phyloP scores from a whole-genome alignment of 2,888 invertebrate species.

The Aleiodes testaceus region DNA sequence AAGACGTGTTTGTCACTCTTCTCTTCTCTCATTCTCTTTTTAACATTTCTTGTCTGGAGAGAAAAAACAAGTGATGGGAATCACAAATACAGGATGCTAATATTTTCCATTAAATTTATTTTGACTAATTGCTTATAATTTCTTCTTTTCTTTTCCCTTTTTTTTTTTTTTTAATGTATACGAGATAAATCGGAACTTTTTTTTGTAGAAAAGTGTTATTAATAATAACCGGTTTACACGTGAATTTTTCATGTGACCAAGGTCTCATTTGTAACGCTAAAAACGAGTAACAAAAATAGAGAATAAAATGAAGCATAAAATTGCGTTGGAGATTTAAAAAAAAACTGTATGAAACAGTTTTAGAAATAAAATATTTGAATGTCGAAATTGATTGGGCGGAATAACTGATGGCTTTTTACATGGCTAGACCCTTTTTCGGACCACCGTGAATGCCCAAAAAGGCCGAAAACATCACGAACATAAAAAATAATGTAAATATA shows the following conservation, averaged over 20 bases:
- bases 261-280: conserved; percentile 7
- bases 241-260: conserved; percentile 28
- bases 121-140: conserved; percentile 11
- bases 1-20: conserved; percentile 30
- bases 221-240: conserved; percentile 40
- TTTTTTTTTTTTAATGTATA: conserved; percentile 1
- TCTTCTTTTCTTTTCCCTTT: background rate
- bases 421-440: conserved; percentile 26
- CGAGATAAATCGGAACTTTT: conserved; percentile 13
- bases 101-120: background rate
- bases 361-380: conserved; percentile 28
- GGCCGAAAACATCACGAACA: background rate
- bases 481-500: conserved; percentile 15
- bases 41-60: background rate
- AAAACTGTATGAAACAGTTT: too few species aligned
- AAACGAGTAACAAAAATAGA: background rate
- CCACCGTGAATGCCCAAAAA: conserved; percentile 27
- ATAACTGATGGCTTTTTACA: conserved; percentile 32
- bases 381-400: conserved; percentile 54
- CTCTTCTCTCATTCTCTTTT: background rate
- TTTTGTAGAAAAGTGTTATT: conserved; percentile 10
- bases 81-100: conserved; percentile 5
- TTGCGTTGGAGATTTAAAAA: too few species aligned
- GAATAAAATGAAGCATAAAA: conserved; percentile 1
- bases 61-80: conserved; percentile 25